Evolutionary conservation across 2,113 vertebrate species (phyloP).

Genomic region (Rhea pennata): DNA sequence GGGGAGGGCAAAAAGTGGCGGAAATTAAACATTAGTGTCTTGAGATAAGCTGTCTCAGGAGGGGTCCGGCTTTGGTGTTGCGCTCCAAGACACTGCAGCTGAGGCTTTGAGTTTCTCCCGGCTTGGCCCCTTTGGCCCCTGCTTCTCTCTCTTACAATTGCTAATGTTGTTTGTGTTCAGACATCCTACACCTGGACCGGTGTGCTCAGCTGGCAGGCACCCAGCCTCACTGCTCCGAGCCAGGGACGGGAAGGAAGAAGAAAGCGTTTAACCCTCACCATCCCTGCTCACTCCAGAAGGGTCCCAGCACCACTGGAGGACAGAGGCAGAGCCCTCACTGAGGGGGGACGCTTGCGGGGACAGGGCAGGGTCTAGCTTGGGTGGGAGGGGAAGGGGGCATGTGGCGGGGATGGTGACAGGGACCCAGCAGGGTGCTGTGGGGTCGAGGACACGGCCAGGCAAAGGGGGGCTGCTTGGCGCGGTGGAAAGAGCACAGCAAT

Average conservation of each 20-base stretch:
- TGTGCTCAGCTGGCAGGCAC: slow-evolving; percentile 9
- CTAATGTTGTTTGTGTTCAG: not conserved
- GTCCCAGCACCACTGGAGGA: not conserved
- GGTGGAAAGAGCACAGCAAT: not conserved
- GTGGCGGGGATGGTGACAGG: not conserved
- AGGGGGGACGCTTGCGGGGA: too few relatives aligned
- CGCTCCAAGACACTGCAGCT: not conserved
- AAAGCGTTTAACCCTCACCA: not conserved
- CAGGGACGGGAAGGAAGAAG: not conserved
- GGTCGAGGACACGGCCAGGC: not conserved
- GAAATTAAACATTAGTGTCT: not conserved
- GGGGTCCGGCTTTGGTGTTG: not conserved
- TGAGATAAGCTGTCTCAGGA: not conserved
- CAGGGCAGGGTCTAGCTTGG: not conserved
- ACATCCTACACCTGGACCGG: not conserved
- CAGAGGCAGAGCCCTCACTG: too few relatives aligned
- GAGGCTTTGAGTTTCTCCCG: not conserved
- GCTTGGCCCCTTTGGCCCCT: not conserved
- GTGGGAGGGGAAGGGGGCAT: not conserved
- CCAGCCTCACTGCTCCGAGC: not conserved
- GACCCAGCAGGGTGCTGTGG: not conserved
- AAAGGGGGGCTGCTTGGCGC: not conserved
- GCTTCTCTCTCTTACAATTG: not conserved
- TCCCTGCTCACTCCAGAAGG: not conserved
- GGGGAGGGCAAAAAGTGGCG: not conserved